Evolutionary conservation across 2,113 vertebrate genomes (phyloP), one percentile per base, ranked within the genome.

Genomic region (Oenanthe oenanthe): DNA sequence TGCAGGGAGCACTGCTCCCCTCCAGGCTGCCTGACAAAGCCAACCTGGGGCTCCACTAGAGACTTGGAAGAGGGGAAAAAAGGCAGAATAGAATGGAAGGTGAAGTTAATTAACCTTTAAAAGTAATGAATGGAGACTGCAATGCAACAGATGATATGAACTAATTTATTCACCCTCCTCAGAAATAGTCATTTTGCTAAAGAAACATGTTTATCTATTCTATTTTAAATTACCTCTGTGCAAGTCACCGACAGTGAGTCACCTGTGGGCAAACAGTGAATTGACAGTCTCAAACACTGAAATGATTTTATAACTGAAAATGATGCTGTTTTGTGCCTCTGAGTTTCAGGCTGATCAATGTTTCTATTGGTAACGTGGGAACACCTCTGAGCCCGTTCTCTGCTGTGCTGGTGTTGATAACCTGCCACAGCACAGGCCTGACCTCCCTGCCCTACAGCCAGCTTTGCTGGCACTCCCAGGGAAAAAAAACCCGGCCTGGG

Each of bases 41-140:
- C 62, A 51, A 12, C 2, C n/a, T 50, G 75, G 74, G 62, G 31
- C 77, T 79, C 1, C 0, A 1, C 8, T 5, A 6, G 8, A 50
- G 32, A 85, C 31, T 1, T 28, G 34, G 34, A 63, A 17, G 6
- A 31, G 18, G 31, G 34, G 1, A 1, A 10, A 72, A 78, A 78
- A 26, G 25, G 25, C 73, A 70, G 29, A 88, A 75, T 2, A 62
- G 60, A 93, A 65, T 1, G 15, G 82, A 92, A 76, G 78, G 74
- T 68, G 72, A 81, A 90, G 78, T 90, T 93, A 60, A 93, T 87
- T 85, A 96, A 91, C 48, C 93, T 94, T 89, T 93, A 68, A 68
- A 93, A 88, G 45, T 24, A 82, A 86, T 74, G 80, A 94, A 89
- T 62, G 78, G 54, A 86, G 63, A n/a, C 17, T 40, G 58, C 43